Evolutionary conservation across 2,888 invertebrate species (phyloP), one percentile per base, ranked within the genome.

Genomic region (Noctua janthina): DNA sequence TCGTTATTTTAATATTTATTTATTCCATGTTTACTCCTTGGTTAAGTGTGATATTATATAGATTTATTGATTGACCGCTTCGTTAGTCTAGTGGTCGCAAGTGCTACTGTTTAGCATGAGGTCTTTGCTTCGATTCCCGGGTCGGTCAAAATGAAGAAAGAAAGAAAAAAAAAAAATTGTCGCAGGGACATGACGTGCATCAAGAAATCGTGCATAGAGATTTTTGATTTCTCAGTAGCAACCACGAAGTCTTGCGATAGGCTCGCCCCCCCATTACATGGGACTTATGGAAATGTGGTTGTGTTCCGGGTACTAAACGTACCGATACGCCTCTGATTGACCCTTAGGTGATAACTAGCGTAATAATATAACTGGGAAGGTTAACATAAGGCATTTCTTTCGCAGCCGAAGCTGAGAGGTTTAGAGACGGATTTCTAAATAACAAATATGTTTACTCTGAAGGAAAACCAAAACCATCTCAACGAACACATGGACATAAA

Each of bases 11-110:
- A 69, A n/a, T 77, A 77, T 74, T 56, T 71, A 79, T 83, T 69
- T 68, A 83, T 87, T 76, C 73, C 39, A 46, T 76, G 64, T 81
- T 80, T 72, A 13, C 54, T 78, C 5, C 10, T 15, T 67, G 13
- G 59, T 23, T 49, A 35, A 8, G 8, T 74, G 15, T 46, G n/a
- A 67, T 70, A 15, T 67, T 75, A 70, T 73, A 49, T 51, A 64
- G 23, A 74, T 84, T 64, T 69, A 51, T 64, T 75, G 2, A 46
- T 62, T 56, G 5, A 29, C 11, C 6, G 13, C 23, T 5, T 43
- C 13, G 23, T 39, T 39, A 4, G 4, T 39, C 17, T 35, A 35
- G 35, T 23, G 56, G 11, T n/a, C 56, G 23, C 17, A 17, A 51
- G 17, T 6, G 15, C 23, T n/a, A n/a, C 10, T 23, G 1, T 23